Evolutionary conservation across 2,797 vertebrate species (phyloP).

Genomic region (Diceros bicornis): DNA sequence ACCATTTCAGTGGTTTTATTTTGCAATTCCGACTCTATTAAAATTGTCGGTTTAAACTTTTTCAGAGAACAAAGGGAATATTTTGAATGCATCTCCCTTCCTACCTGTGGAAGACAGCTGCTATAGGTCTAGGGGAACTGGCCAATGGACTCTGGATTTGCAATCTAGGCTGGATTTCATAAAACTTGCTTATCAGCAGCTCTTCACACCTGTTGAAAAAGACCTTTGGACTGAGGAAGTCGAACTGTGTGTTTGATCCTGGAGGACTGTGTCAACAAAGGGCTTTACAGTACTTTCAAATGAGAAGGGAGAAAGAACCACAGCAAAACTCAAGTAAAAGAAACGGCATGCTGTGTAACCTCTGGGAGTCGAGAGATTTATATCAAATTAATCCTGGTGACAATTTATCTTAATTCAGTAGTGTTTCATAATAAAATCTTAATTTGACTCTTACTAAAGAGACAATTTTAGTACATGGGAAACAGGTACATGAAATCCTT

Average conservation of each 20-base stretch:
- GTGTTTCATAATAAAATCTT: neutral
- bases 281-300: neutral
- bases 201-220: slow-evolving; percentile 71
- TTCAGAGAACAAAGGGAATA: neutral
- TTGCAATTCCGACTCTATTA: slow-evolving; percentile 22
- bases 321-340: neutral
- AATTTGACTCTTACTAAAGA: neutral
- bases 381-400: neutral
- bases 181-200: slow-evolving; percentile 55
- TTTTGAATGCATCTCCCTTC: neutral
- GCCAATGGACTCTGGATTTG: neutral
- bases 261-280: slow-evolving; percentile 66
- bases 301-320: neutral
- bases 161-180: neutral
- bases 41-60: neutral
- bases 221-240: slow-evolving; percentile 71
- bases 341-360: neutral
- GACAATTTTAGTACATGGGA: neutral
- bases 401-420: neutral
- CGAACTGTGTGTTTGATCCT: slow-evolving; percentile 44
- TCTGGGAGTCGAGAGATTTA: neutral
- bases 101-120: neutral
- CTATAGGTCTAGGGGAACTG: neutral
- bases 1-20: neutral
- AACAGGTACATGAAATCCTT: neutral